Percentiles rank a stretch among this genome's conserved stretches.
Evolutionary conservation across 30 jellyfish, hydroid and myxozoan species (phyloP).

Genomic region (Morbakka virulenta): DNA sequence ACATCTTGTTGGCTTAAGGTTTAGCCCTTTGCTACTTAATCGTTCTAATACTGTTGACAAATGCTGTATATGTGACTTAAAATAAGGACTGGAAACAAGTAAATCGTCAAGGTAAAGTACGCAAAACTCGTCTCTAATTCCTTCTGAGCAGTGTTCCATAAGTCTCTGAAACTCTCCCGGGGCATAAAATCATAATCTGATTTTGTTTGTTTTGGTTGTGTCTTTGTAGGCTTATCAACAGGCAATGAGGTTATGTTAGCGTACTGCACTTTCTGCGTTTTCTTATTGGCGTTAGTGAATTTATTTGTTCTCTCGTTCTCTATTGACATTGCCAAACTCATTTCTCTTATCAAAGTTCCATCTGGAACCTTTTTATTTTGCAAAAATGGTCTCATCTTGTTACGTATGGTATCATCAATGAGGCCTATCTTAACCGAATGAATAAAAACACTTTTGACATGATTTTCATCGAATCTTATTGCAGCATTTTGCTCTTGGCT

Average conservation of each 20-base stretch:
- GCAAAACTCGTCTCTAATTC: constrained; percentile 11
- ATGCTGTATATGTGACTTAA: constrained; percentile 4
- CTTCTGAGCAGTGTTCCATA: constrained; percentile 41
- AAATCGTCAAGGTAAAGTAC: constrained; percentile 42
- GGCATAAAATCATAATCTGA: not conserved
- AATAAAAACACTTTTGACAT: constrained; percentile 29
- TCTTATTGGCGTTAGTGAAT: no score
- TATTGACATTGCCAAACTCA: no score
- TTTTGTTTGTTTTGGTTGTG: constrained; percentile 22
- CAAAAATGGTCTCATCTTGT: constrained; percentile 36
- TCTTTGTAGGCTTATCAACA: not conserved
- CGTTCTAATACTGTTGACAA: not conserved
- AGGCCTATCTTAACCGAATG: constrained; percentile 53
- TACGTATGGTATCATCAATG: constrained; percentile 41
- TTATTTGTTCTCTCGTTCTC: no score
- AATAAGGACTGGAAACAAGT: not conserved
- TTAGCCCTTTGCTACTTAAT: not conserved
- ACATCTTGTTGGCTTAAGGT: constrained; percentile 3
- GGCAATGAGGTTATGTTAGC: not conserved
- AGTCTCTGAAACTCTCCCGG: constrained; percentile 57
- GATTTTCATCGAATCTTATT: constrained; percentile 17
- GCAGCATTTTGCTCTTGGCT: constrained; percentile 38
- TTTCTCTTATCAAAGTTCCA: constrained; percentile 16
- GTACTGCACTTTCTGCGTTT: no score
- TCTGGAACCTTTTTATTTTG: constrained; percentile 19